Evolutionary conservation across 2,888 invertebrate genomes (phyloP), one percentile per base, ranked within the genome.

Genomic region (Philonicus albiceps): DNA sequence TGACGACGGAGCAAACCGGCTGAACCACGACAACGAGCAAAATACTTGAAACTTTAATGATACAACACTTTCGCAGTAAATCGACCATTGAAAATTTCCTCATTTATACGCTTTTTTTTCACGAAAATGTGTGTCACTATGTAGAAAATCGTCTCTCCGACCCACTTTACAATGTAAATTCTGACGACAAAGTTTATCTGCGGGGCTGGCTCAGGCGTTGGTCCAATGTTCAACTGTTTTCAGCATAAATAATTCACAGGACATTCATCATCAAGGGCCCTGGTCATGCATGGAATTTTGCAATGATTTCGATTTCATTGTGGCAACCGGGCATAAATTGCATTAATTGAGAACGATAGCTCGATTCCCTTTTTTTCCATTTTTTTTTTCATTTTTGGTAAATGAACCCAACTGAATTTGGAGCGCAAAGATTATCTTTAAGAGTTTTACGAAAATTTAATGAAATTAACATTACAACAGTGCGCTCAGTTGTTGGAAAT

Each of bases 1-100:
- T 43, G 40, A 43, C 40, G 16, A 43, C 22, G 11, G 7, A 2
- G 27, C 64, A 64, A 19, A 6, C n/a, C 49, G n/a, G 16, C 49
- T 16, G 49, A 49, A 7, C 49, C 6, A n/a, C n/a, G 49, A 64
- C 22, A 64, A 64, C 64, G 27, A 64, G 64, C 22, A 76, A 76
- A 76, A 76, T 76, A 40, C 76, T 76, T 76, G 34, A 76, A 76
- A 40, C 22, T 76, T 76, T 76, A 76, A 76, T 76, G 76, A 76
- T 22, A 19, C 76, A 76, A 76, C 40, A 22, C 76, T 76, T 76
- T 76, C 19, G 11, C 22, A 37, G 37, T 76, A 76, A 76, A 76
- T 76, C 76, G 76, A 76, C 37, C 76, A 40, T 76, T 40, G 76
- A 40, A 37, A 76, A 76, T 76, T 22, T 76, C n/a, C 34, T 22